Conservation (phyloP, 53 echinoderm and acorn worm species). For the Temnopleurus reevesii region DNA sequence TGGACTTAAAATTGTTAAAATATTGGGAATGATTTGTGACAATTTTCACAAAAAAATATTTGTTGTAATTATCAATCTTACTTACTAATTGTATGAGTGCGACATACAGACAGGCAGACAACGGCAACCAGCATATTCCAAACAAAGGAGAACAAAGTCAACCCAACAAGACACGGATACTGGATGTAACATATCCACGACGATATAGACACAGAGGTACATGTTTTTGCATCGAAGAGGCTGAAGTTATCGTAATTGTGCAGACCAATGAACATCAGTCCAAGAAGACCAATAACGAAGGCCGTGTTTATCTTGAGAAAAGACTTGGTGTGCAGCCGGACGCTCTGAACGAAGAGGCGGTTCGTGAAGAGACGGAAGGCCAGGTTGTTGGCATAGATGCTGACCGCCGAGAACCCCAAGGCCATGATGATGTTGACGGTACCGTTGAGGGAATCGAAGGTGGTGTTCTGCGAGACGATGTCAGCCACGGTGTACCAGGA, state of each 20-base stretch:
- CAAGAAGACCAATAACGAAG: constrained; percentile 59
- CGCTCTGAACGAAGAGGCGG: constrained; percentile 80
- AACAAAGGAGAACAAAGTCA: constrained; percentile 71
- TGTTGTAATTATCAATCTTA: not conserved
- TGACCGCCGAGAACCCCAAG: constrained; percentile 71
- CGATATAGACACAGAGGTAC: constrained; percentile 62
- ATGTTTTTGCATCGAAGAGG: constrained; percentile 54
- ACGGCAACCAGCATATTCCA: constrained; percentile 89
- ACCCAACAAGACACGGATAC: constrained; percentile 66
- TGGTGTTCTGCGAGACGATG: constrained; percentile 75
- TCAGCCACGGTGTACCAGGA: constrained; percentile 77
- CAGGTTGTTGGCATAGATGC: constrained; percentile 77
- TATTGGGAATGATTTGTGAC: too few species aligned
- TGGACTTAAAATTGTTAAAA: too few species aligned
- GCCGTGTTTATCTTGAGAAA: constrained; percentile 80
- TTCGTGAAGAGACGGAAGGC: constrained; percentile 89
- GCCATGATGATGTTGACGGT: constrained; percentile 85
- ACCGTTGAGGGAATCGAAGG: constrained; percentile 86
- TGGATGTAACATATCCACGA: constrained; percentile 78
- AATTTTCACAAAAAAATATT: too few species aligned
- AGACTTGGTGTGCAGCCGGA: constrained; percentile 88
- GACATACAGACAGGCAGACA: constrained; percentile 86
- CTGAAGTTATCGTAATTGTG: constrained; percentile 67
- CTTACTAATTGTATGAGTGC: constrained; percentile 96
- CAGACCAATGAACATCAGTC: constrained; percentile 72